These are phyloP conservation scores for Steromphala cineraria DNA, from an alignment of 2,888 invertebrate species.

Conservation along the genomic window DNA sequence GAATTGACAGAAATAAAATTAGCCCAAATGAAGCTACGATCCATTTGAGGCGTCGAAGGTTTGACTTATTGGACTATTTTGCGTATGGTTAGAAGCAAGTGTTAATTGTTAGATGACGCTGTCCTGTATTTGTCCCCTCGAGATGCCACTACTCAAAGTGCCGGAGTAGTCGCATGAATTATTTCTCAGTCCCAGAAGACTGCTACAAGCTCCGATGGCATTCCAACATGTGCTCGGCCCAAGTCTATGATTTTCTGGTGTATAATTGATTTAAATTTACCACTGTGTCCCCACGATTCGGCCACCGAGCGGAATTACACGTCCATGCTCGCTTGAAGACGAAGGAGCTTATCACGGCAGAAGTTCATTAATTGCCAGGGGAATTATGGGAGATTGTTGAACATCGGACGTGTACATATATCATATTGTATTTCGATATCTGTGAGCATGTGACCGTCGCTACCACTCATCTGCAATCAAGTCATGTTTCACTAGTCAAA, in stretches of 20 bases:
- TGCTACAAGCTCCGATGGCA: not conserved
- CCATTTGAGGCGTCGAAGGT: too few relatives aligned
- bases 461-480: too few relatives aligned
- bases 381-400: not conserved
- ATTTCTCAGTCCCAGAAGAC: not conserved
- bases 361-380: not conserved
- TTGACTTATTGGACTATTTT: too few relatives aligned
- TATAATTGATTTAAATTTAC: constrained; percentile 26
- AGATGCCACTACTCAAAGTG: not conserved
- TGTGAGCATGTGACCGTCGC: not conserved
- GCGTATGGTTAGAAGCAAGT: too few relatives aligned
- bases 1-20: too few relatives aligned
- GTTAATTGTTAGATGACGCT: too few relatives aligned
- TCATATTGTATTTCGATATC: not conserved
- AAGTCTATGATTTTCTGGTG: constrained; percentile 9
- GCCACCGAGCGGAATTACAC: not conserved
- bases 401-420: not conserved
- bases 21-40: too few relatives aligned
- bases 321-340: not conserved
- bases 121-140: too few relatives aligned
- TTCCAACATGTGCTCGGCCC: not conserved
- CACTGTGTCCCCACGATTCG: not conserved
- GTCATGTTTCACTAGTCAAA: not conserved
- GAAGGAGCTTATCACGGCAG: not conserved
- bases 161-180: constrained; percentile 10